Conservation (phyloP, 1,140 invertebrate genomes). For the Drosophila ogumai region DNA sequence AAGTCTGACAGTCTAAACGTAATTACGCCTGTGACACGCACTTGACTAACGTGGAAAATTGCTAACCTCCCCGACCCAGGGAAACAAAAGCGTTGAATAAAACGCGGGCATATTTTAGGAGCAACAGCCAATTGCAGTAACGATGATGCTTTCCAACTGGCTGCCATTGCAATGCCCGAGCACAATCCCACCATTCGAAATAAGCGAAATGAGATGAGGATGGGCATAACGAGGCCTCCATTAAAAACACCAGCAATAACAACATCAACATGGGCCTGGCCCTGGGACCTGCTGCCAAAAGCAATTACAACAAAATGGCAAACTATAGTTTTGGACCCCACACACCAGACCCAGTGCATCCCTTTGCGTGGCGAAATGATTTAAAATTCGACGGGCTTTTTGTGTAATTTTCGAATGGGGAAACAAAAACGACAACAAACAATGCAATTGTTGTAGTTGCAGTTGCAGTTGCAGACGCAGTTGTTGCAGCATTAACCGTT, state of each 20-base stretch:
- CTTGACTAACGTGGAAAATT: constrained; percentile 17
- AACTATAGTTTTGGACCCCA: constrained; percentile 32
- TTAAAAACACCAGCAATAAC: constrained; percentile 36
- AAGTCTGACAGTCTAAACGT: background rate
- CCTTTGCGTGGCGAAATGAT: constrained; percentile 48
- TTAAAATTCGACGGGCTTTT: constrained; percentile 64
- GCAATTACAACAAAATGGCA: constrained; percentile 72
- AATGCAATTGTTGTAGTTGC: constrained; percentile 17
- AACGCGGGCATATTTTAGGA: constrained; percentile 63
- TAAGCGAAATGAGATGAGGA: constrained; percentile 28
- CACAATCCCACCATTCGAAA: background rate
- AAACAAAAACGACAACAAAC: constrained; percentile 21
- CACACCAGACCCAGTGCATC: background rate
- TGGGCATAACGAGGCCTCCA: constrained; percentile 32
- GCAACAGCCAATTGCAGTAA: constrained; percentile 67
- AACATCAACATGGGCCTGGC: constrained; percentile 14
- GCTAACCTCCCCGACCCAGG: background rate
- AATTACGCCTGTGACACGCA: constrained; percentile 12
- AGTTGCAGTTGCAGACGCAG: constrained; percentile 22
- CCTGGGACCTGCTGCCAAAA: constrained; percentile 37
- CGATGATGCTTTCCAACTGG: constrained; percentile 9
- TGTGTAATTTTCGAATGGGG: constrained; percentile 60
- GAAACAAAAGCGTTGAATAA: constrained; percentile 57
- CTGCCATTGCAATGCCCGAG: background rate
- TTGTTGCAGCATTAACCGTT: constrained; percentile 68